Percentiles rank a stretch among this genome's conserved stretches.
Conservation (phyloP, 2,113 vertebrate genomes). For the Holacanthus passer region DNA sequence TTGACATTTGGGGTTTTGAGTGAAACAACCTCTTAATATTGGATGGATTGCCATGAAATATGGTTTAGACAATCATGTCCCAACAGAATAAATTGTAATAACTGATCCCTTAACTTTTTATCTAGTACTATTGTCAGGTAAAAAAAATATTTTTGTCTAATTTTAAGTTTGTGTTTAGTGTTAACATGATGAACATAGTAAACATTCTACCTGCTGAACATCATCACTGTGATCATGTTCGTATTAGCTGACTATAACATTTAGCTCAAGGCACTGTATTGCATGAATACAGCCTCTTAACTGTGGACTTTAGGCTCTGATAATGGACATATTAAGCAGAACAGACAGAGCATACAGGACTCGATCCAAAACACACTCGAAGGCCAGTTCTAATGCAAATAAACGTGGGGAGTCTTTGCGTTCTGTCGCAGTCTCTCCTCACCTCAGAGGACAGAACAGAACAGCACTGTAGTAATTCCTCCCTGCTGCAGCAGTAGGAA, state of each 20-base stretch:
- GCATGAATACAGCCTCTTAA: neutral
- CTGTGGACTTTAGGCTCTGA: neutral
- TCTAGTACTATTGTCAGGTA: no score
- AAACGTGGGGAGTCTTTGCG: slow-evolving; percentile 1
- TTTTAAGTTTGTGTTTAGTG: no score
- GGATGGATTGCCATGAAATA: neutral
- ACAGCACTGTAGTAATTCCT: slow-evolving; percentile 52
- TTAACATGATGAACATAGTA: no score
- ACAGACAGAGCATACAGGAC: neutral
- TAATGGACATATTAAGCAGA: neutral
- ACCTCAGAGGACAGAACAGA: slow-evolving; percentile 51
- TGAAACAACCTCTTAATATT: neutral
- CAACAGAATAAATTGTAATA: no score
- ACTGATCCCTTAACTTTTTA: no score
- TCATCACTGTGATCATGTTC: neutral
- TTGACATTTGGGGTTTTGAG: neutral
- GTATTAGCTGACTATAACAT: neutral
- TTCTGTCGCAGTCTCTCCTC: slow-evolving; percentile 44
- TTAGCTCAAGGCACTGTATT: neutral
- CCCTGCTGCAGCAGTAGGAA: slow-evolving; percentile 49
- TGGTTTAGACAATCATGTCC: neutral
- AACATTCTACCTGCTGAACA: no score
- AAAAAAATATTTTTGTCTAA: no score
- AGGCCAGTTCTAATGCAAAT: slow-evolving; percentile 2
- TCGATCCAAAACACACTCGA: neutral